These are phyloP conservation scores for Pollenia labialis DNA, from an alignment of 2,888 invertebrate species.

Conservation along the genomic window DNA sequence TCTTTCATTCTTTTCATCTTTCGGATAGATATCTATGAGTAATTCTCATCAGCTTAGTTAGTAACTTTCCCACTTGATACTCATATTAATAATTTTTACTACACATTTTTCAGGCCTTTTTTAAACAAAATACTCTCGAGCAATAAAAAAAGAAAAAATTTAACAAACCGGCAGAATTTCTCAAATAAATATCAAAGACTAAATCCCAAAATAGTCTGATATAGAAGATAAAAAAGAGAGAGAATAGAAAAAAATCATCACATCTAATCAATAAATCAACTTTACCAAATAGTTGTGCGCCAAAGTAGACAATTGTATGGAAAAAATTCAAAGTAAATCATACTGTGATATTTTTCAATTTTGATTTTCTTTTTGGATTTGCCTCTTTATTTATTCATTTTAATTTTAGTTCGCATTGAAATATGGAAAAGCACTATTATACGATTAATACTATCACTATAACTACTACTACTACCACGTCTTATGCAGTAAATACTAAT, in stretches of 20 bases:
- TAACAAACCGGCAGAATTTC: constrained; percentile 36
- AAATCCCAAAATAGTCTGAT: constrained; percentile 50
- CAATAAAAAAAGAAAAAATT: constrained; percentile 7
- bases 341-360: constrained; percentile 61
- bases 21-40: background rate
- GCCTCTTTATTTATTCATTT: constrained; percentile 43
- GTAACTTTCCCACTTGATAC: constrained; percentile 53
- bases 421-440: constrained; percentile 8
- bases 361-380: background rate
- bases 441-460: constrained; percentile 43
- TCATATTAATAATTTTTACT: constrained; percentile 65
- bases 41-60: constrained; percentile 35
- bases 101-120: constrained; percentile 72
- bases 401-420: constrained; percentile 40
- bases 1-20: background rate
- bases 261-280: constrained; percentile 71
- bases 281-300: constrained; percentile 63
- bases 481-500: constrained; percentile 65
- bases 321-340: constrained; percentile 65
- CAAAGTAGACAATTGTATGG: constrained; percentile 48
- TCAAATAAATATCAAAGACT: constrained; percentile 24
- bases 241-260: constrained; percentile 25
- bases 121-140: constrained; percentile 10
- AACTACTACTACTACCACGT: constrained; percentile 46
- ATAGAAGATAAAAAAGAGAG: background rate